Percentiles rank a stretch among this genome's conserved stretches.
phyloP scores from a whole-genome alignment of 2,888 invertebrate genomes.

The Agonum fuliginosum region DNA sequence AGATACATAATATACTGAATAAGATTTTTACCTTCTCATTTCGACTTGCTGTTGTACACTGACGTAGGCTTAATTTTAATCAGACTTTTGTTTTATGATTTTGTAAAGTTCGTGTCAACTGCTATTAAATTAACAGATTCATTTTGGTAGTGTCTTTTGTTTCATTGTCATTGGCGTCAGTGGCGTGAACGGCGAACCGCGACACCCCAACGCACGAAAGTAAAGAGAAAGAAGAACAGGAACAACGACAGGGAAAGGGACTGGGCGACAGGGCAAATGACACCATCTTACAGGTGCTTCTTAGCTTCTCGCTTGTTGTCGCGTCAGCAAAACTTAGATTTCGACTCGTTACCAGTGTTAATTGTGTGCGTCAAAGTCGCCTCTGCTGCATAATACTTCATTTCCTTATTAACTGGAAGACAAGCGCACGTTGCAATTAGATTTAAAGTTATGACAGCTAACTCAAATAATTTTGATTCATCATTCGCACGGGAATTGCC shows the following conservation, averaged over 20 bases:
- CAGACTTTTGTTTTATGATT: conserved; percentile 8
- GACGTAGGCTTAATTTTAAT: conserved; percentile 9
- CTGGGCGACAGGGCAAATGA: not conserved
- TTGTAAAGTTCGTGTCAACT: conserved; percentile 13
- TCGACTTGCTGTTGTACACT: too few species aligned
- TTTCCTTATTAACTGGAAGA: conserved; percentile 30
- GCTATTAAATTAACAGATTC: conserved; percentile 23
- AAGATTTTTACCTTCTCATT: not conserved
- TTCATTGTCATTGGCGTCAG: not conserved
- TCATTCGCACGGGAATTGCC: conserved; percentile 46
- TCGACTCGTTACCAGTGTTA: conserved; percentile 34
- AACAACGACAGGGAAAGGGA: not conserved
- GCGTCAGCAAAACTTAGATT: conserved; percentile 10
- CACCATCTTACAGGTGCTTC: not conserved
- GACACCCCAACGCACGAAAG: conserved; percentile 3
- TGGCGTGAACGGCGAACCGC: not conserved
- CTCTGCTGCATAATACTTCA: conserved; percentile 20
- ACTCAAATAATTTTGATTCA: conserved; percentile 53
- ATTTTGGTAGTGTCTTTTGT: conserved; percentile 14
- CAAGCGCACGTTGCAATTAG: conserved; percentile 43
- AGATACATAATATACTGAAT: too few species aligned
- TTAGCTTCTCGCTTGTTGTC: conserved; percentile 14
- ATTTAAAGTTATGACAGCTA: conserved; percentile 49
- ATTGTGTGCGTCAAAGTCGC: conserved; percentile 45
- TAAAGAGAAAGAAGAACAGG: not conserved